These are phyloP conservation scores for Probosciger aterrimus DNA, from an alignment of 2,113 vertebrate species.

Conservation along the genomic window DNA sequence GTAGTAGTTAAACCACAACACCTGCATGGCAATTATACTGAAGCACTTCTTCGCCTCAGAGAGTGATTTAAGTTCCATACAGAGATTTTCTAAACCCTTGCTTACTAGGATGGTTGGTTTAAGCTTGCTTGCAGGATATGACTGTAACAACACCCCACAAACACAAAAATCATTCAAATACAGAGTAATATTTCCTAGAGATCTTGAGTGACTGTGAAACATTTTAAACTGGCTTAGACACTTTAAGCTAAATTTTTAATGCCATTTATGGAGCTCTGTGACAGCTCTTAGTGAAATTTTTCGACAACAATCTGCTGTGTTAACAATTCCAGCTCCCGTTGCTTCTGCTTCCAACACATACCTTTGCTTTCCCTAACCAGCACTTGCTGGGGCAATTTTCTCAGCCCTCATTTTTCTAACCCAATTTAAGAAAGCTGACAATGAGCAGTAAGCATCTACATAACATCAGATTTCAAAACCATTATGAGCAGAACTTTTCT, in stretches of 20 bases:
- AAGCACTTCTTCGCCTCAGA: neutral
- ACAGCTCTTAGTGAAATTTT: neutral
- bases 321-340: neutral
- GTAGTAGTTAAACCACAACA: neutral
- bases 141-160: neutral
- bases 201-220: neutral
- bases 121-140: neutral
- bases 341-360: neutral
- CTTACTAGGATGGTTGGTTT: neutral
- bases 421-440: neutral
- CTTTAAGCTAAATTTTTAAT: neutral
- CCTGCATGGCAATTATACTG: neutral
- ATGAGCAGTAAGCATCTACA: neutral
- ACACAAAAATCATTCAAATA: neutral
- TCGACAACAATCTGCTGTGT: fast-evolving
- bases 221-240: neutral
- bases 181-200: neutral
- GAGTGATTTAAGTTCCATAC: neutral
- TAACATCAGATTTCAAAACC: neutral
- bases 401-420: neutral
- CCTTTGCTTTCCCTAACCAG: neutral
- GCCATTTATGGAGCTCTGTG: neutral
- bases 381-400: neutral
- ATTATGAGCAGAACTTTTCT: neutral
- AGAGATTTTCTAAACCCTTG: neutral